Evolutionary conservation across 2,113 vertebrate species (phyloP), one percentile per base, ranked within the genome.

Genomic region (Grus americana): DNA sequence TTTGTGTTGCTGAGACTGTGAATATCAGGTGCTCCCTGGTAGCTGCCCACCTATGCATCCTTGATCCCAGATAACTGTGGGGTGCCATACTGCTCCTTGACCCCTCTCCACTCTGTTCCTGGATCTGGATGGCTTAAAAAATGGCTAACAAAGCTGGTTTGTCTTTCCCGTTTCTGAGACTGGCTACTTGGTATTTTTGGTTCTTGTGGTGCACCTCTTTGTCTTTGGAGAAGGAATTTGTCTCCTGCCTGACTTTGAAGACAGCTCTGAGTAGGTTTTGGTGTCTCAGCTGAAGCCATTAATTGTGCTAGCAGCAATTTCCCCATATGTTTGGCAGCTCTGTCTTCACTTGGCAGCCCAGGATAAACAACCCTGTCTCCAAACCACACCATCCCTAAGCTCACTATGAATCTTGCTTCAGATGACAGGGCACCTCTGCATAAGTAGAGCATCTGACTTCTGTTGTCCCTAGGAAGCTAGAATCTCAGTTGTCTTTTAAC

Each of bases 361-460:
- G 86, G 84, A 90, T 93, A 96, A 96, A 96, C 94, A 96, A 66
- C 55, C 62, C 74, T 61, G 78, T 86, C 87, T 96, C 96, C 91
- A 96, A 96, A 96, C 96, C 96, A 91, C 96, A 96, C 96, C 50
- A 79, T 95, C 97, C 84, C 96, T 91, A 82, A 93, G 89, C 80
- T 95, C 87, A 86, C 91, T 66, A 93, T 96, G 95, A 96, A 96
- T 97, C 95, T 97, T 96, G 63, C 59, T 95, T 97, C 75, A 83
- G 96, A 95, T 95, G 89, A 97, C 96, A 95, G 67, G 91, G 89
- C 59, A 95, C 89, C 96, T 96, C 87, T 87, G 71, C 65, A 50
- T 93, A 96, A 97, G 94, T 23, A 88, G 81, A 96, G 87, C 95
- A 95, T 97, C 95, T 95, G 94, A 97, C 93, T 96, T 96, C 91